Evolutionary conservation across 30 jellyfish, hydroid and myxozoan genomes (phyloP).

Genomic region (Haliclystus octoradiatus): DNA sequence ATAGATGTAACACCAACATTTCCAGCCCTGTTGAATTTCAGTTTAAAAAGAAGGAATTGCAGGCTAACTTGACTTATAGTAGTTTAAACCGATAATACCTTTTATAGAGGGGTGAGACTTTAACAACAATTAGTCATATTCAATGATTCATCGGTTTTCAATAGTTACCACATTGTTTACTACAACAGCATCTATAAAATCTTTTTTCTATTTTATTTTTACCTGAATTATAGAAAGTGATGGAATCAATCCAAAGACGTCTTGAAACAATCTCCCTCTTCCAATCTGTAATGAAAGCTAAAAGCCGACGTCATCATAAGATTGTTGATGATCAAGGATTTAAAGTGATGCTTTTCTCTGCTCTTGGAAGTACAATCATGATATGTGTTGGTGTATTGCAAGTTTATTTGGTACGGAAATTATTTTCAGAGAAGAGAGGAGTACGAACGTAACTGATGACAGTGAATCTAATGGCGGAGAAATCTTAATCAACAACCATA

Average conservation of each 20-base stretch:
- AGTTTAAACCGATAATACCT: not conserved
- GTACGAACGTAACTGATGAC: slow-evolving; percentile 1
- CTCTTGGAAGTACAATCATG: slow-evolving; percentile 47
- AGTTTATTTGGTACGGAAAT: slow-evolving; percentile 48
- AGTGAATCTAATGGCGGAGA: too few species aligned
- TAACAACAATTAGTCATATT: too few species aligned
- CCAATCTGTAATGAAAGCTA: slow-evolving; percentile 58
- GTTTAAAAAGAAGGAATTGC: too few species aligned
- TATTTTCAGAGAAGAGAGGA: slow-evolving; percentile 47
- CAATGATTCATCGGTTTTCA: too few species aligned
- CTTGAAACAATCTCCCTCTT: slow-evolving; percentile 47
- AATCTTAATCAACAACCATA: too few species aligned
- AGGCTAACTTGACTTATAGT: too few species aligned
- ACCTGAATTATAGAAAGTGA: not conserved
- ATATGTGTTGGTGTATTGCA: slow-evolving; percentile 57
- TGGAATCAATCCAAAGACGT: slow-evolving; percentile 13
- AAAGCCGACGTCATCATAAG: slow-evolving; percentile 45
- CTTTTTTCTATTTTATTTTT: too few species aligned
- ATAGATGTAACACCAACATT: too few species aligned
- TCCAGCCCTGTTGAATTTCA: too few species aligned
- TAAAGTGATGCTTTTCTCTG: slow-evolving; percentile 56
- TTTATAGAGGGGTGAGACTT: not conserved
- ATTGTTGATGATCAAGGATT: slow-evolving; percentile 40
- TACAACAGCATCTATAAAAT: too few species aligned
- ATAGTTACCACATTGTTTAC: too few species aligned